phyloP scores from a whole-genome alignment of 2,113 vertebrate genomes.

The Rhinopomastus cyanomelas region DNA sequence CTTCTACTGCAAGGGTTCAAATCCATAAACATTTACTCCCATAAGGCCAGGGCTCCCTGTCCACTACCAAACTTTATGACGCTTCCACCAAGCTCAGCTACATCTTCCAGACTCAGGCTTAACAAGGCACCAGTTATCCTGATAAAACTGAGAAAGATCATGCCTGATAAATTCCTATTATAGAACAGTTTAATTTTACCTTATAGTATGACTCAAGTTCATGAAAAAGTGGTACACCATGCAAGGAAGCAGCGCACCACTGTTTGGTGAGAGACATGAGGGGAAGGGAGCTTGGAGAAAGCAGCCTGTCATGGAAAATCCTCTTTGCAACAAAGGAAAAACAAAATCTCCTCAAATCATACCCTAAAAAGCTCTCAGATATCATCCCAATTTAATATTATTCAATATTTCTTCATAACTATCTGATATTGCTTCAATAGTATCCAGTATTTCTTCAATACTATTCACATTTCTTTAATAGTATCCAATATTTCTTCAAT shows the following conservation, averaged over 20 bases:
- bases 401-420: no score
- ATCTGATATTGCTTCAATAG: no score
- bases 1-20: background rate
- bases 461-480: no score
- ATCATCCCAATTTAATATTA: background rate
- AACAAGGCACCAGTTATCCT: background rate
- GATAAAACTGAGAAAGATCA: background rate
- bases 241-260: background rate
- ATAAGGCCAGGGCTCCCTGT: background rate
- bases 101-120: background rate
- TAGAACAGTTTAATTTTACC: background rate
- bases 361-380: background rate
- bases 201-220: background rate
- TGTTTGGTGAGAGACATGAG: background rate
- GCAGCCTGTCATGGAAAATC: background rate
- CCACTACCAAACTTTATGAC: background rate
- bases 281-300: background rate
- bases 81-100: background rate
- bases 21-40: background rate
- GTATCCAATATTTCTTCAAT: no score
- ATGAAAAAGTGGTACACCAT: background rate
- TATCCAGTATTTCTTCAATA: no score
- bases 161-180: background rate
- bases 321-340: background rate
- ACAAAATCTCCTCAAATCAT: background rate